These are phyloP conservation scores for Gortyna flavago DNA, from an alignment of 2,888 invertebrate genomes.

Conservation along the genomic window DNA sequence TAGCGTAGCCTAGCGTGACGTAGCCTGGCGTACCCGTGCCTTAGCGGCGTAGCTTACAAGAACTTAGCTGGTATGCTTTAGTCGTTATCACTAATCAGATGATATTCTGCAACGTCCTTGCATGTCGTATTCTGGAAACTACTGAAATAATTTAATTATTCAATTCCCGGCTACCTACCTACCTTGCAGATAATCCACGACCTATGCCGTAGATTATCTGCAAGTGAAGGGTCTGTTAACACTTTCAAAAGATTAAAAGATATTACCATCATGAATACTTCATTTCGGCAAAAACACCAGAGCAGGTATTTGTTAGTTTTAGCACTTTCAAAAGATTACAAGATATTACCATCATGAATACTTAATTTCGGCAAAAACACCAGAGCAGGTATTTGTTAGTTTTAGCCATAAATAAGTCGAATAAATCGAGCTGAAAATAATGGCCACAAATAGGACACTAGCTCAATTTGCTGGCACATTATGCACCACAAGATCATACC, in stretches of 20 bases:
- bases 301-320: background rate
- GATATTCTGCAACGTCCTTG: background rate
- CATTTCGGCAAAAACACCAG: background rate
- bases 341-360: background rate
- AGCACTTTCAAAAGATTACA: background rate
- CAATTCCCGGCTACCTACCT: too few species aligned
- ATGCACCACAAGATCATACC: slow-evolving; percentile 29
- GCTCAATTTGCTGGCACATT: slow-evolving; percentile 38
- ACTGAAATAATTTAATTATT: background rate
- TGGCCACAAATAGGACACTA: slow-evolving; percentile 7
- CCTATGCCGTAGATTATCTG: background rate
- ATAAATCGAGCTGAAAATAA: background rate
- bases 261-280: background rate
- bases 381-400: background rate
- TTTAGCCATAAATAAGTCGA: too few species aligned
- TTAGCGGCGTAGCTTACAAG: background rate
- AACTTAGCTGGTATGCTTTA: background rate
- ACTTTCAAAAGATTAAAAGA: background rate
- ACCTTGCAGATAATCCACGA: too few species aligned
- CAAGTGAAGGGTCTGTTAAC: background rate
- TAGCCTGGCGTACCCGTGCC: too few species aligned
- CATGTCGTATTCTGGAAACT: background rate
- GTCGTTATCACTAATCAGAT: background rate
- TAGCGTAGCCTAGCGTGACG: background rate
- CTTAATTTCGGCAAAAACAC: background rate